These are phyloP conservation scores for Artibeus jamaicensis DNA, from an alignment of 2,797 vertebrate genomes.

Conservation along the genomic window DNA sequence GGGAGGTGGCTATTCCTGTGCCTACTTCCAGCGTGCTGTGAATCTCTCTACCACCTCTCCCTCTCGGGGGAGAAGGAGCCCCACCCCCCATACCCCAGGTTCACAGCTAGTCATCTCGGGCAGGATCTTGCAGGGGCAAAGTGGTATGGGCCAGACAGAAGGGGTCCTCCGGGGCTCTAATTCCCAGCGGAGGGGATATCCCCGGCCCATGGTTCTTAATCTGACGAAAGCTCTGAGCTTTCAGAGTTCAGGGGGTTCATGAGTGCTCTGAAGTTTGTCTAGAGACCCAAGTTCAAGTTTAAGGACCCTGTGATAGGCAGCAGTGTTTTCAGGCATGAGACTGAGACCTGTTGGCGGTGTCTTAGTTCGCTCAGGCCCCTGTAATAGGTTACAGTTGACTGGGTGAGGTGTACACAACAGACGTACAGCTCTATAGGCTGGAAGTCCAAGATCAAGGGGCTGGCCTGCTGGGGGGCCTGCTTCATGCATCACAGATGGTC, in stretches of 20 bases:
- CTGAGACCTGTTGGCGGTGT: not conserved
- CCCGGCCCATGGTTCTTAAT: not conserved
- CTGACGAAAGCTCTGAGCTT: not conserved
- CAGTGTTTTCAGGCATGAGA: not conserved
- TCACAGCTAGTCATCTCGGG: not conserved
- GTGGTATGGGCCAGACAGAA: not conserved
- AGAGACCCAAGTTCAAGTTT: not conserved
- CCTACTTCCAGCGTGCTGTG: not conserved
- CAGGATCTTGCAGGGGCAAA: not conserved
- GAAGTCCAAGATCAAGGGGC: not conserved
- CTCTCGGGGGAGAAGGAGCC: not conserved
- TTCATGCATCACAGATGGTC: not conserved
- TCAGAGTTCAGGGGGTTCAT: not conserved
- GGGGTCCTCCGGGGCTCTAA: not conserved
- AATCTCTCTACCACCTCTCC: not conserved
- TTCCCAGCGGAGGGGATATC: not conserved
- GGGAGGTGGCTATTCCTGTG: rapidly evolving
- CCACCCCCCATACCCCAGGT: rapidly evolving
- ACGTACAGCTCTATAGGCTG: not conserved
- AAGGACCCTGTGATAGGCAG: not conserved
- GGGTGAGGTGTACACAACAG: not conserved
- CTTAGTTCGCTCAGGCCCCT: rapidly evolving
- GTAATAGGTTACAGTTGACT: not conserved
- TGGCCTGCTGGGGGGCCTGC: not conserved
- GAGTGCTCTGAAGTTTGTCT: not conserved